Percentiles rank a stretch among this genome's conserved stretches.
Conservation (phyloP, 2,113 vertebrate genomes). For the Axis porcinus region DNA sequence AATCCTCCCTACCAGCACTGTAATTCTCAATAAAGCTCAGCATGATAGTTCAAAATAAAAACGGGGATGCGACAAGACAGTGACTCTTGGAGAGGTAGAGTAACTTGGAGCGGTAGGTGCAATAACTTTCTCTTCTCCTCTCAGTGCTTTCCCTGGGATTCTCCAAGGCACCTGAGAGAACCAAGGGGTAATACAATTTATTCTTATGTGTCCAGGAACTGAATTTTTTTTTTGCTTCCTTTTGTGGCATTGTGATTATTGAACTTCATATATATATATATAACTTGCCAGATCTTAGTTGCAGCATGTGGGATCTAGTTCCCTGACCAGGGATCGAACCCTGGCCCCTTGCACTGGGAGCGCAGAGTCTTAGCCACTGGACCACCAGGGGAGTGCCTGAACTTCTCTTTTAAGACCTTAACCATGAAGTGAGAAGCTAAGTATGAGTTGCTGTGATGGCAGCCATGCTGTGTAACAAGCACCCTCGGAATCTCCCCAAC, state of each 20-base stretch:
- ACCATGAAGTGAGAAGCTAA: neutral
- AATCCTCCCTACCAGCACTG: conserved; percentile 34
- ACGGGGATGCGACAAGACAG: neutral
- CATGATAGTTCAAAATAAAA: conserved; percentile 58
- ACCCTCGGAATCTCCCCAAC: neutral
- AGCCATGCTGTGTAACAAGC: neutral
- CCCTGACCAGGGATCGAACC: neutral
- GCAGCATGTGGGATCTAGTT: neutral
- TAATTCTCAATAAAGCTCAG: conserved; percentile 63
- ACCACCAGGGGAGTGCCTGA: neutral
- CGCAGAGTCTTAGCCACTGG: neutral
- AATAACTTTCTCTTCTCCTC: conserved; percentile 5
- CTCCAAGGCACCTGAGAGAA: neutral
- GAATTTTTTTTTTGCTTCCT: neutral
- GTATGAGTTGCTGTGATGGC: neutral
- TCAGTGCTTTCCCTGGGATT: neutral
- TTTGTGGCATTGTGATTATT: neutral
- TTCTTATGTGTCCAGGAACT: neutral
- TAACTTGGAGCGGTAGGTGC: neutral
- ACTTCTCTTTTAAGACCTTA: conserved; percentile 16
- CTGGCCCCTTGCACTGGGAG: neutral
- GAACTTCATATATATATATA: neutral
- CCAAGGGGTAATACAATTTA: neutral
- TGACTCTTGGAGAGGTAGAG: conserved; percentile 35
- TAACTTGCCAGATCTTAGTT: neutral